phyloP scores from a whole-genome alignment of 2,113 vertebrate species.

The Anarhynchus alexandrinus region DNA sequence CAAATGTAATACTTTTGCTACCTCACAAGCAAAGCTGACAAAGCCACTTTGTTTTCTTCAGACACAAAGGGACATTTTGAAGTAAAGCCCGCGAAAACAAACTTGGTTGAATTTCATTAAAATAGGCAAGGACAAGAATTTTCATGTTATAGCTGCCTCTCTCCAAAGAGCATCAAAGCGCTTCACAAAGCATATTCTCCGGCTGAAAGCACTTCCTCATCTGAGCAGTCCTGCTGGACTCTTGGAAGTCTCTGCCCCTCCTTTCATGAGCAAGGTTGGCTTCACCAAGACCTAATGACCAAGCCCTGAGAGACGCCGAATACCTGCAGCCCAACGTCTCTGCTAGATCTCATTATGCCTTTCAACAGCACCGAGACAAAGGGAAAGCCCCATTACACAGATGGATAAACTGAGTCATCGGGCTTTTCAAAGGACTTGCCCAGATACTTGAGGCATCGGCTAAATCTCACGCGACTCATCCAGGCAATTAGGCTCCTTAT shows the following conservation, averaged over 20 bases:
- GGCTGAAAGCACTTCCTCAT: slow-evolving; percentile 40
- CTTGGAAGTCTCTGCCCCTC: slow-evolving; percentile 1
- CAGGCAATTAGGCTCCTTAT: slow-evolving; percentile 9
- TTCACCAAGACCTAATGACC: slow-evolving; percentile 35
- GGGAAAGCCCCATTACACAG: slow-evolving; percentile 56
- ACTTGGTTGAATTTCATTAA: slow-evolving; percentile 20
- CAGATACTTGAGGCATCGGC: slow-evolving; percentile 26
- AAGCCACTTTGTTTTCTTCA: not conserved
- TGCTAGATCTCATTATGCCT: slow-evolving; percentile 29
- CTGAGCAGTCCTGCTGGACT: slow-evolving; percentile 1
- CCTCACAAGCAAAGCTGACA: not conserved
- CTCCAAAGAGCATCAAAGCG: slow-evolving; percentile 5
- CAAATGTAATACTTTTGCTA: not conserved
- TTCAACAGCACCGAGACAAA: slow-evolving; percentile 34
- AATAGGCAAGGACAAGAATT: not conserved
- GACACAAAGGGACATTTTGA: slow-evolving; percentile 18
- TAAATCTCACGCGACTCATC: not conserved
- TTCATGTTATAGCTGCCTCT: not conserved
- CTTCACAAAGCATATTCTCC: slow-evolving; percentile 4
- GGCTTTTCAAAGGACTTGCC: slow-evolving; percentile 32
- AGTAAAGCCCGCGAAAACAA: not conserved
- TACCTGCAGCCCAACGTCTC: not conserved
- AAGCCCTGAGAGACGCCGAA: slow-evolving; percentile 28
- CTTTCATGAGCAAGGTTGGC: slow-evolving; percentile 42
- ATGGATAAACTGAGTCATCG: slow-evolving; percentile 42